Evolutionary conservation across 1,140 invertebrate species (phyloP).

Genomic region (Heliconius nattereri): DNA sequence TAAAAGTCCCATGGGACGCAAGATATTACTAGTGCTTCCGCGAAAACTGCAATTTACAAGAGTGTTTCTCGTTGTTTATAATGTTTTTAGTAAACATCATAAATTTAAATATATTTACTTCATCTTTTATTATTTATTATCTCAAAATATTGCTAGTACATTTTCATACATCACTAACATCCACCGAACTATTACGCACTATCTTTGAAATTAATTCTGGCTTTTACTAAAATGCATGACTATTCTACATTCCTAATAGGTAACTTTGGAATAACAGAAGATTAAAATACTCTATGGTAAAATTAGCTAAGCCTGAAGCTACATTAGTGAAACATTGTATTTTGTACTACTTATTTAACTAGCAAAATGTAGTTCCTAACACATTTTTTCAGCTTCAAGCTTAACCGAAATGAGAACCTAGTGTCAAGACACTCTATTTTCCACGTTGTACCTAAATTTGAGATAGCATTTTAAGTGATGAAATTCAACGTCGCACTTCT

Average conservation of each 20-base stretch:
- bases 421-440: too few species aligned
- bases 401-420: too few species aligned
- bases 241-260: not conserved
- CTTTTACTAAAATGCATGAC: not conserved
- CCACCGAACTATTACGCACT: not conserved
- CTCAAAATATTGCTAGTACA: not conserved
- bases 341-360: not conserved
- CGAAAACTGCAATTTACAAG: conserved; percentile 18
- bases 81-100: conserved; percentile 8
- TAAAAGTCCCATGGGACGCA: conserved; percentile 4
- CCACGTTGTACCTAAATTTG: too few species aligned
- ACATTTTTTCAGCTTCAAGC: too few species aligned
- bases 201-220: not conserved
- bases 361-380: not conserved
- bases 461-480: too few species aligned
- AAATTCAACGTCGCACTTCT: too few species aligned
- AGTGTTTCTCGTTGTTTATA: conserved; percentile 21
- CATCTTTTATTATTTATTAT: not conserved
- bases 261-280: not conserved
- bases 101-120: not conserved
- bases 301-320: not conserved
- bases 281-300: conserved; percentile 2
- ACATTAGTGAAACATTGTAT: not conserved
- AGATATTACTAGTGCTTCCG: conserved; percentile 10
- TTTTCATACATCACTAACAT: not conserved